These are phyloP conservation scores for Oithona nana DNA, from an alignment of 2,888 invertebrate species.

Conservation along the genomic window DNA sequence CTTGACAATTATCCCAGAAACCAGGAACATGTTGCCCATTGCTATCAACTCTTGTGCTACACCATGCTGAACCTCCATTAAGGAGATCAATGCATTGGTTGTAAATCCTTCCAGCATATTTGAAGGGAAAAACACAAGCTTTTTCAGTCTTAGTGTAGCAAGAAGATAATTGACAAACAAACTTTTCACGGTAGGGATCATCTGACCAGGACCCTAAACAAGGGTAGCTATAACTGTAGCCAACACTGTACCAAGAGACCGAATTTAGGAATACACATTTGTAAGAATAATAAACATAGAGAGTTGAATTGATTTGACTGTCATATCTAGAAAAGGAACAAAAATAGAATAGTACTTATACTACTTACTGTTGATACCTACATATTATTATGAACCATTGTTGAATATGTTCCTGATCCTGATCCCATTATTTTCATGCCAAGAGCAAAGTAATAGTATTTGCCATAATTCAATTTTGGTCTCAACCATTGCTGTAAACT, in stretches of 20 bases:
- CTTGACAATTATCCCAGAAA: not conserved
- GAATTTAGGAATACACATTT: no score
- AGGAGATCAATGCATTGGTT: not conserved
- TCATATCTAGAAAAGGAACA: no score
- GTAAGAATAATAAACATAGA: no score
- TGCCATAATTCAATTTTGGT: not conserved
- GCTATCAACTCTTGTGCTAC: not conserved
- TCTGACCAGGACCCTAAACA: no score
- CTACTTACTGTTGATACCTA: no score
- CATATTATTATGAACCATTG: no score
- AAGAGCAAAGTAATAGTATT: not conserved
- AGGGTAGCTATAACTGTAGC: no score
- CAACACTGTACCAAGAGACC: no score
- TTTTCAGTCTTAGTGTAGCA: not conserved
- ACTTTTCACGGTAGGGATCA: not conserved
- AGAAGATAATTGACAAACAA: not conserved
- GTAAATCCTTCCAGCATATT: not conserved
- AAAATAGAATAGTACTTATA: no score
- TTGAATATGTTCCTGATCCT: no score
- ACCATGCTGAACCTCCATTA: not conserved
- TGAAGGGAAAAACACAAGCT: not conserved
- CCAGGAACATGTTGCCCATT: not conserved
- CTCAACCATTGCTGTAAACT: not conserved
- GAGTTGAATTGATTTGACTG: no score
- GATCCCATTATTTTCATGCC: no score